A percentile compares a stretch with the other conserved stretches of the same genome.
Conservation (phyloP, 2,113 vertebrate species). For the Dendrocopos noguchii region DNA sequence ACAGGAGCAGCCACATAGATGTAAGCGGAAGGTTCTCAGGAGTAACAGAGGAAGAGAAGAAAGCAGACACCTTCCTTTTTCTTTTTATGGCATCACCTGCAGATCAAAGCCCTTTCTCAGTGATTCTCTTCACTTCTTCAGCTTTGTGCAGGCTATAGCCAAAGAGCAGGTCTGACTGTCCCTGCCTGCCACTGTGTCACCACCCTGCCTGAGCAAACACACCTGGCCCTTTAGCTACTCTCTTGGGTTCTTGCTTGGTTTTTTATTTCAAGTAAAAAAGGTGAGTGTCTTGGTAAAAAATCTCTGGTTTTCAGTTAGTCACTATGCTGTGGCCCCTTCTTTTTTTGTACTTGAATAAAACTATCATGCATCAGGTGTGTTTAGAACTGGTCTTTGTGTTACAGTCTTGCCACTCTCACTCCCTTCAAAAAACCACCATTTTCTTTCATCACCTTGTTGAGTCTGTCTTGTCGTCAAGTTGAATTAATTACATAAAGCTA, state of each 20-base stretch:
- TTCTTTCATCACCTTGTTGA: not conserved
- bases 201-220: not conserved
- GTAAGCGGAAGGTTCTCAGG: not conserved
- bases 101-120: not conserved
- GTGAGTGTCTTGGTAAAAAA: not conserved
- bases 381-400: not conserved
- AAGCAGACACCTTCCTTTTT: not conserved
- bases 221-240: not conserved
- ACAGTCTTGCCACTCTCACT: not conserved
- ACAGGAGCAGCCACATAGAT: not conserved
- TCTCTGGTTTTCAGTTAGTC: not conserved
- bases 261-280: not conserved
- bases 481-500: not conserved
- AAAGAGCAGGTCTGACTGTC: not conserved
- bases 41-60: not conserved
- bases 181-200: not conserved
- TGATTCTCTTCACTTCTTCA: not conserved
- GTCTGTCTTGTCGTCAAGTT: not conserved
- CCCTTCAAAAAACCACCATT: not conserved
- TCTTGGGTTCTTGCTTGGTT: not conserved
- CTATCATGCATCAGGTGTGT: not conserved
- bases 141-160: not conserved
- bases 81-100: not conserved
- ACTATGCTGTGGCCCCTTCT: not conserved
- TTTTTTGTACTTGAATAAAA: not conserved